Percentiles rank a stretch among this genome's conserved stretches.
phyloP scores from a whole-genome alignment of 2,797 vertebrate species.

The Chelon auratus region DNA sequence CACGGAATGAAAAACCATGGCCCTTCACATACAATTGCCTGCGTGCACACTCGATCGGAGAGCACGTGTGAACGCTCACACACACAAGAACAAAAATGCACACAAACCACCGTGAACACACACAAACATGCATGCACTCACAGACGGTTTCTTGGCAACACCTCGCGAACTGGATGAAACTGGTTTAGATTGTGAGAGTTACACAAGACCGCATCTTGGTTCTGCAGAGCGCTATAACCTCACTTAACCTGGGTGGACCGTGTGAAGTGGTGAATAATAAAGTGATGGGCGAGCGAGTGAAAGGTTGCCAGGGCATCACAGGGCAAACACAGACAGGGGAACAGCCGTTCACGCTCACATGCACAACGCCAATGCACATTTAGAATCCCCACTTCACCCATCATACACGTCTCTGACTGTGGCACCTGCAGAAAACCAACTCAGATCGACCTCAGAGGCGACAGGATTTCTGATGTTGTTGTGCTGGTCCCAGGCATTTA shows the following conservation, averaged over 20 bases:
- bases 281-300: slow-evolving; percentile 10
- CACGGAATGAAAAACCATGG: slow-evolving; percentile 32
- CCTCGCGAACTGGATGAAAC: slow-evolving; percentile 77
- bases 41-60: not conserved
- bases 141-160: slow-evolving; percentile 62
- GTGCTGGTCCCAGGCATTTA: no score
- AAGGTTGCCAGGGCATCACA: no score
- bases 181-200: slow-evolving; percentile 73
- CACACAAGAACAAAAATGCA: not conserved
- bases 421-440: no score
- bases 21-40: not conserved
- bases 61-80: not conserved
- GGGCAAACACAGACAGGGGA: no score
- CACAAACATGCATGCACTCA: slow-evolving; percentile 29
- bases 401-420: no score
- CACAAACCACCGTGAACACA: slow-evolving; percentile 9
- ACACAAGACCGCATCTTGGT: slow-evolving; percentile 68
- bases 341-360: no score
- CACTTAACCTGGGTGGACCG: not conserved
- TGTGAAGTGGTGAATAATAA: not conserved
- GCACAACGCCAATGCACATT: no score
- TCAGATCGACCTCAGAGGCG: no score
- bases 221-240: slow-evolving; percentile 18
- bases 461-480: no score
- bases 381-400: no score